Conservation (phyloP, 2,113 vertebrate species). For the Urocitellus parryii region DNA sequence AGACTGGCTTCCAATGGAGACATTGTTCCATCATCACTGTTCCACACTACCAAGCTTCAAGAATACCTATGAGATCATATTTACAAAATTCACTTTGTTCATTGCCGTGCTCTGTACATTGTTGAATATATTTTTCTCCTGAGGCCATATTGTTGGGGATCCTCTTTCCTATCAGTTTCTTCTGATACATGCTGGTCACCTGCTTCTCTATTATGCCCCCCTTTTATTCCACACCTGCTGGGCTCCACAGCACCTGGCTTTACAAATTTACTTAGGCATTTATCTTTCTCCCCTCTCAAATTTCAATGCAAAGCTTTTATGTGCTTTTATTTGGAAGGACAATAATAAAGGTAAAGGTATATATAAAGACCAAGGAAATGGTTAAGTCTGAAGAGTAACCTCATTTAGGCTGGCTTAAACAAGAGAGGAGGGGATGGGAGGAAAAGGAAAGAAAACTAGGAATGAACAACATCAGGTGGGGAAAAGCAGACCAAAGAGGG, state of each 20-base stretch:
- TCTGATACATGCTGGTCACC: constrained; percentile 57
- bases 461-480: neutral
- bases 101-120: neutral
- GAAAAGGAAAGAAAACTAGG: neutral
- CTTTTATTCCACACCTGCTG: constrained; percentile 66
- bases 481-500: neutral
- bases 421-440: neutral
- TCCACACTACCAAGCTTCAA: neutral
- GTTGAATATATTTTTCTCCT: neutral
- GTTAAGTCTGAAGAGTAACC: neutral
- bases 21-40: neutral
- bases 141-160: neutral
- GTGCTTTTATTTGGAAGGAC: constrained; percentile 11
- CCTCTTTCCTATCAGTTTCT: constrained; percentile 13
- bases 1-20: neutral
- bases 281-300: constrained; percentile 50
- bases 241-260: constrained; percentile 1
- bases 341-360: neutral
- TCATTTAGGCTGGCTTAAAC: neutral
- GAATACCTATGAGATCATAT: constrained; percentile 27
- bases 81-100: constrained; percentile 8
- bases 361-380: neutral
- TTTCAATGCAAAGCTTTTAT: constrained; percentile 15
- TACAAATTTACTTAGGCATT: neutral
- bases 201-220: constrained; percentile 59